These are phyloP conservation scores for Nematostella vectensis DNA, from an alignment of 92 coral and sea anemone species.

Conservation along the genomic window DNA sequence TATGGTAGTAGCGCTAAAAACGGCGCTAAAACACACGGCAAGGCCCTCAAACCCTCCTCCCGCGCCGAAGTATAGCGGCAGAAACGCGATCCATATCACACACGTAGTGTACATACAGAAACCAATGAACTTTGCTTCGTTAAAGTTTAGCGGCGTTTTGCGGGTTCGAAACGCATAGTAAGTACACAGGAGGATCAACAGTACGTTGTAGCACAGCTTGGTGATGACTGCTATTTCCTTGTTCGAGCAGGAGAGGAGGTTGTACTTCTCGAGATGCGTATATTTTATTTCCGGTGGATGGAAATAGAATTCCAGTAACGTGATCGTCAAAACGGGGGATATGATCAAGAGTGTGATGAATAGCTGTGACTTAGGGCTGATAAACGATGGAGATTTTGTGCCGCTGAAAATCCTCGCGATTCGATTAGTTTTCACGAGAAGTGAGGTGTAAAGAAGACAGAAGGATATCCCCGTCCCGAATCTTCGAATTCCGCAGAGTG, in stretches of 20 bases:
- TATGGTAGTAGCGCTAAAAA: constrained; percentile 63
- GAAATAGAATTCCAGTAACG: constrained; percentile 28
- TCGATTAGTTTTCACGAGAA: constrained; percentile 66
- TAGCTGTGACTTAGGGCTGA: constrained; percentile 66
- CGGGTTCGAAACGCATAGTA: constrained; percentile 73
- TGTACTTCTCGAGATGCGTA: constrained; percentile 16
- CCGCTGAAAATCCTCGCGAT: constrained; percentile 72
- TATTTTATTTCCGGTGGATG: constrained; percentile 35
- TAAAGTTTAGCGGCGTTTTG: constrained; percentile 65
- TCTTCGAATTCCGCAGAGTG: constrained; percentile 44
- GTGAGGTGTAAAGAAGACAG: constrained; percentile 53
- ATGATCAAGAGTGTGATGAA: constrained; percentile 41
- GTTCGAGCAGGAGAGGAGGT: constrained; percentile 34
- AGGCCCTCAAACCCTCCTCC: constrained; percentile 48
- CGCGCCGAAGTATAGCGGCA: constrained; percentile 59
- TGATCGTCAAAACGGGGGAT: constrained; percentile 47
- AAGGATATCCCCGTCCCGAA: constrained; percentile 52
- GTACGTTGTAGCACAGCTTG: constrained; percentile 46
- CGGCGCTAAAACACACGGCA: constrained; percentile 48
- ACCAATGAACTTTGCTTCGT: constrained; percentile 78
- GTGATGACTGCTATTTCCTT: constrained; percentile 16
- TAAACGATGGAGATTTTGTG: constrained; percentile 48
- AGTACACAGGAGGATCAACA: constrained; percentile 55
- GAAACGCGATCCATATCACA: constrained; percentile 64
- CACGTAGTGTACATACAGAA: constrained; percentile 72